Conservation (phyloP, 2,888 invertebrate genomes). For the Hydrotaea cyrtoneurina region DNA sequence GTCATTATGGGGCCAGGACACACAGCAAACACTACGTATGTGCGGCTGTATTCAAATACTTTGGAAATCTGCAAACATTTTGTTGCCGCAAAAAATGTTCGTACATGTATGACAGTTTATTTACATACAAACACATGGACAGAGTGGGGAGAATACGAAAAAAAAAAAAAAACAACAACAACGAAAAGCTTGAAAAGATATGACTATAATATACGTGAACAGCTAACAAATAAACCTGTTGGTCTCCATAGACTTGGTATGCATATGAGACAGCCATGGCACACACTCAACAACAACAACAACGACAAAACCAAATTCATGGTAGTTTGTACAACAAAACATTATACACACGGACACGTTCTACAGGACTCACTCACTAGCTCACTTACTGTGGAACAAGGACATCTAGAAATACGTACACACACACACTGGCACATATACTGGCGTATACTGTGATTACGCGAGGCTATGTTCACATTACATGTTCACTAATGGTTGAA, state of each 20-base stretch:
- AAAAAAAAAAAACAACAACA: not conserved
- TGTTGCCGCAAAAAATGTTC: constrained; percentile 6
- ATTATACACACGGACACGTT: constrained; percentile 1
- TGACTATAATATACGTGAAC: constrained; percentile 62
- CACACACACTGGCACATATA: not conserved
- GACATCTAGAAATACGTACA: not conserved
- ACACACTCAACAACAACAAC: constrained; percentile 11
- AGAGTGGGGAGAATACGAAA: not conserved
- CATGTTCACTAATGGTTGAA: constrained; percentile 79
- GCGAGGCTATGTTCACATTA: constrained; percentile 70
- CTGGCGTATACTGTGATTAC: constrained; percentile 61
- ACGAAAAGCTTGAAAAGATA: constrained; percentile 41
- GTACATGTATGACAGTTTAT: not conserved
- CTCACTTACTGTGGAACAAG: not conserved
- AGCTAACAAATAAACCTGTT: constrained; percentile 69
- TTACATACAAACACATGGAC: not conserved
- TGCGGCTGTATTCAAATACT: constrained; percentile 14
- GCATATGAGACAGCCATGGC: constrained; percentile 18
- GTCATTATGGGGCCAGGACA: not conserved
- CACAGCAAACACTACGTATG: not conserved
- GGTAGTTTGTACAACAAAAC: constrained; percentile 27
- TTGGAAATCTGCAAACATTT: constrained; percentile 21
- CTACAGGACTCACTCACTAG: not conserved
- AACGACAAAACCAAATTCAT: constrained; percentile 32
- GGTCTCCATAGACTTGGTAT: constrained; percentile 56